These are phyloP conservation scores for Pelvicachromis taeniatus DNA, from an alignment of 2,113 vertebrate species.

Conservation along the genomic window DNA sequence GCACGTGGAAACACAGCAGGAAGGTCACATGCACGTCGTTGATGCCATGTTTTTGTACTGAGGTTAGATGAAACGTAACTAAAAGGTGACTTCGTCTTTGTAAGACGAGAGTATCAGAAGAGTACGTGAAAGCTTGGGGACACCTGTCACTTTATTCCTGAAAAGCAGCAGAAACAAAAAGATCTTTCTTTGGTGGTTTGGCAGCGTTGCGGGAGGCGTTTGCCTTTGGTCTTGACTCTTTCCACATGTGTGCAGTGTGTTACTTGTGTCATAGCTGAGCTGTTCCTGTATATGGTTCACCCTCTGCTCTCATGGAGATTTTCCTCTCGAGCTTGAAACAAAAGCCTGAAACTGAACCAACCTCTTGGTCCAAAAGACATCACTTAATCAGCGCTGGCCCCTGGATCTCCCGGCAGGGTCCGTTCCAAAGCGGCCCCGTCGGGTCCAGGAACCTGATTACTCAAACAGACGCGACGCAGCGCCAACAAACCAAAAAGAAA, in stretches of 20 bases:
- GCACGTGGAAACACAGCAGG: too few relatives aligned
- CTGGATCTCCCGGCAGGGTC: slow-evolving; percentile 24
- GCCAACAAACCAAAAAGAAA: not conserved
- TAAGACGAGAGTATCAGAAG: too few relatives aligned
- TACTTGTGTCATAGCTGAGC: not conserved
- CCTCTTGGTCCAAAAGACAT: slow-evolving; percentile 41
- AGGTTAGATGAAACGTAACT: too few relatives aligned
- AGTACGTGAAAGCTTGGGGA: too few relatives aligned
- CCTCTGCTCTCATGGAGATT: slow-evolving; percentile 43
- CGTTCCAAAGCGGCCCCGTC: slow-evolving; percentile 14
- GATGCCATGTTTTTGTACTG: too few relatives aligned
- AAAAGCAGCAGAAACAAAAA: too few relatives aligned
- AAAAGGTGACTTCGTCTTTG: too few relatives aligned
- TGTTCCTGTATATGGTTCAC: not conserved
- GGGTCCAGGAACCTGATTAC: slow-evolving; percentile 50
- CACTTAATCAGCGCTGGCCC: slow-evolving; percentile 64
- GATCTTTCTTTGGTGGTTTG: not conserved
- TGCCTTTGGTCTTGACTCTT: not conserved
- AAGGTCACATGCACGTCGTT: too few relatives aligned
- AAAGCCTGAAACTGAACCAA: slow-evolving; percentile 40
- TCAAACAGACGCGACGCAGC: slow-evolving; percentile 38
- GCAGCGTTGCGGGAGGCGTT: not conserved
- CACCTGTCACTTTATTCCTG: too few relatives aligned
- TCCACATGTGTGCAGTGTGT: not conserved
- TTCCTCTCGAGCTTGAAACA: slow-evolving; percentile 46